A percentile compares a stretch with the other conserved stretches of the same genome.
phyloP scores from a whole-genome alignment of 1,140 invertebrate genomes.

The fruit fly (Drosophila melanogaster) region DNA sequence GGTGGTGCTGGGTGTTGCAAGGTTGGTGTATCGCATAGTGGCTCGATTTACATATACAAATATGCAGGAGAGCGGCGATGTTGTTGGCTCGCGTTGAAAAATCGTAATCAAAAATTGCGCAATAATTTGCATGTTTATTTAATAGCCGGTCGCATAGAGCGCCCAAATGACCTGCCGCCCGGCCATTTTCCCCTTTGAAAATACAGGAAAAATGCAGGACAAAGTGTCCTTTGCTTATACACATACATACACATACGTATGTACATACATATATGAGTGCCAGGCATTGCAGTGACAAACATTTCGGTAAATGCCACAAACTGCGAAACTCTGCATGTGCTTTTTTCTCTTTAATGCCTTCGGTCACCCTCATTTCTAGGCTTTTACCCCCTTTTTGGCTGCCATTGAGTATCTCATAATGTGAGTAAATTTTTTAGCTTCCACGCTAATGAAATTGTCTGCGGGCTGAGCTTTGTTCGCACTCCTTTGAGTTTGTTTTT shows the following conservation, averaged over 20 bases:
- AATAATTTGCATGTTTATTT: slow-evolving; percentile 83
- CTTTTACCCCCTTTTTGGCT: slow-evolving; percentile 4
- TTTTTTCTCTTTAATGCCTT: slow-evolving; percentile 47
- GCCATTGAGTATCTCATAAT: slow-evolving; percentile 48
- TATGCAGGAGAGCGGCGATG: slow-evolving; percentile 51
- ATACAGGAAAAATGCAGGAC: slow-evolving; percentile 19
- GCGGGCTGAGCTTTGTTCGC: slow-evolving; percentile 53
- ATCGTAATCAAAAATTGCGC: slow-evolving; percentile 82
- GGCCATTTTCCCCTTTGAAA: not conserved
- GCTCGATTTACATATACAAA: slow-evolving; percentile 73
- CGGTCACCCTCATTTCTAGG: slow-evolving; percentile 45
- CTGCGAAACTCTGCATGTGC: slow-evolving; percentile 54
- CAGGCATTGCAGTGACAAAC: slow-evolving; percentile 68
- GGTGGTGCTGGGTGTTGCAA: not conserved
- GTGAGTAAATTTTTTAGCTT: slow-evolving; percentile 51
- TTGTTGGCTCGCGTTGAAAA: slow-evolving; percentile 59
- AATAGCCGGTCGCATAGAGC: slow-evolving; percentile 57
- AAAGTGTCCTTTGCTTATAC: slow-evolving; percentile 44
- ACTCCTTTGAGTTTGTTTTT: slow-evolving; percentile 36
- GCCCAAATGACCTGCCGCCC: slow-evolving; percentile 19
- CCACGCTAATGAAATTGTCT: slow-evolving; percentile 75
- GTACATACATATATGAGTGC: slow-evolving; percentile 7
- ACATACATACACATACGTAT: not conserved
- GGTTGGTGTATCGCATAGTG: slow-evolving; percentile 5
- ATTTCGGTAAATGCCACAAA: slow-evolving; percentile 70